Conservation (phyloP, 2,888 invertebrate species). For the Villa cingulata region DNA sequence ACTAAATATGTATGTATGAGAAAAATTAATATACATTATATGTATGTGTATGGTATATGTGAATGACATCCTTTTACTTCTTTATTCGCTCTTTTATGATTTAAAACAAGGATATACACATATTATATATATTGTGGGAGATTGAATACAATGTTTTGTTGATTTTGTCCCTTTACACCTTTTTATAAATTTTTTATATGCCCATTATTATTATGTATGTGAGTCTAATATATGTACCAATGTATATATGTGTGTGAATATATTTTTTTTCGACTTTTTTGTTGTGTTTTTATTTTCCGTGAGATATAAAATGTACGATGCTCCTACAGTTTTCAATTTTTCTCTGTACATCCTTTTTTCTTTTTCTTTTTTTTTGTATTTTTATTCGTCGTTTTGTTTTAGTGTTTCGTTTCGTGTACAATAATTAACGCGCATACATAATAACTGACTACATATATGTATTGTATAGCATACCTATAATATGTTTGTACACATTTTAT, state of each 20-base stretch:
- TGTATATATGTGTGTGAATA: too few species aligned
- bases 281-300: too few species aligned
- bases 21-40: background rate
- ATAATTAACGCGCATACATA: too few species aligned
- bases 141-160: too few species aligned
- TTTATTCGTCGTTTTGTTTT: conserved; percentile 1
- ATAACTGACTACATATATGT: too few species aligned
- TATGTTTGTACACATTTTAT: too few species aligned
- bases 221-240: too few species aligned
- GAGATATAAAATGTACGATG: conserved; percentile 4
- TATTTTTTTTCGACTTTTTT: background rate
- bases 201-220: too few species aligned
- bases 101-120: background rate
- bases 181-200: too few species aligned
- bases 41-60: conserved; percentile 5
- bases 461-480: background rate
- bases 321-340: conserved; percentile 5
- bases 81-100: background rate
- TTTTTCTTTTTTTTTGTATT: conserved; percentile 5
- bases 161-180: too few species aligned
- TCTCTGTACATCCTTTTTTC: background rate
- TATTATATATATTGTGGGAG: background rate
- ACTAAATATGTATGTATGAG: background rate
- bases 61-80: conserved; percentile 7
- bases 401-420: too few species aligned